These are phyloP conservation scores for Aproaerema taeniolella DNA, from an alignment of 2,888 invertebrate genomes.

Conservation along the genomic window DNA sequence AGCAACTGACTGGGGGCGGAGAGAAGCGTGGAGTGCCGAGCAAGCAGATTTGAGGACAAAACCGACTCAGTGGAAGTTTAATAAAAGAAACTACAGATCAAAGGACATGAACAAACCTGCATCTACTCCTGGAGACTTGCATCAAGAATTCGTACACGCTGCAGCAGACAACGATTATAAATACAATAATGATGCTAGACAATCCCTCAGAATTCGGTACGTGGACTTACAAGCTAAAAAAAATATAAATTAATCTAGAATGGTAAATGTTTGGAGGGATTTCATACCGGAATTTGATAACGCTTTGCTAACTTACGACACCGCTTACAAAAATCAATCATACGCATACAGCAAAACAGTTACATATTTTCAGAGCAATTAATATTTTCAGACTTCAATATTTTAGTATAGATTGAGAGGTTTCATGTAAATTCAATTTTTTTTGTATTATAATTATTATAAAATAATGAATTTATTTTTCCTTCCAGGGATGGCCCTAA, in stretches of 20 bases:
- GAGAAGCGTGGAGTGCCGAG: slow-evolving; percentile 93
- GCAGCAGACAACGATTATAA: slow-evolving; percentile 67
- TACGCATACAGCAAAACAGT: neutral
- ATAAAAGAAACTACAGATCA: slow-evolving; percentile 78
- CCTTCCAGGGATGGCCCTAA: slow-evolving; percentile 73
- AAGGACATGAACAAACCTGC: slow-evolving; percentile 71
- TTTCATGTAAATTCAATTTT: neutral
- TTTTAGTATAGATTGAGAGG: no score
- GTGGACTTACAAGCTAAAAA: neutral
- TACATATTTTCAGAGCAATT: neutral
- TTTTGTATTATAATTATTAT: neutral
- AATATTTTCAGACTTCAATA: no score
- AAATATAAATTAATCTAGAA: no score
- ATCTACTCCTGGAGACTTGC: slow-evolving; percentile 64
- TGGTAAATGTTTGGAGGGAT: no score
- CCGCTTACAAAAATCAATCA: neutral
- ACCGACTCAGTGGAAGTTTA: slow-evolving; percentile 85
- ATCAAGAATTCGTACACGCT: slow-evolving; percentile 68
- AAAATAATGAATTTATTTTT: neutral
- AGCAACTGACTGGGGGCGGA: slow-evolving; percentile 86
- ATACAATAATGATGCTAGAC: slow-evolving; percentile 57
- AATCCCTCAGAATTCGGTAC: slow-evolving; percentile 62
- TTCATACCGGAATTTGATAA: no score
- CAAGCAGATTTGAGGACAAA: slow-evolving; percentile 81
- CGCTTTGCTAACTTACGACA: no score